Percentiles rank a stretch among this genome's conserved stretches.
phyloP scores from a whole-genome alignment of 2,888 invertebrate genomes.

The Philopedon plagiatum region DNA sequence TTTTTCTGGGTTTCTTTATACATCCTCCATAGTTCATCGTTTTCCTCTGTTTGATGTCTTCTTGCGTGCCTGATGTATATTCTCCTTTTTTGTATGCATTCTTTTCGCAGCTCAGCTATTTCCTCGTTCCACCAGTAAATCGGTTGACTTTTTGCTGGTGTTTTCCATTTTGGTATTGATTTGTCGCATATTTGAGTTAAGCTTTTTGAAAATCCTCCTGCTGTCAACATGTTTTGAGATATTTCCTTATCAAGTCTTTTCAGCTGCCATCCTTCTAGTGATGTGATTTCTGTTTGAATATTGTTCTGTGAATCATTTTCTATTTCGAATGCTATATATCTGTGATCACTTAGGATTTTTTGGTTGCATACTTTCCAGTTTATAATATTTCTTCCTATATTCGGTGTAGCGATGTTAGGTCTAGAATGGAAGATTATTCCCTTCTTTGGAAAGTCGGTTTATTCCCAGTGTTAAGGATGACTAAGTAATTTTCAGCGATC shows the following conservation, averaged over 20 bases:
- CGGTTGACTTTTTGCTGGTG: not conserved
- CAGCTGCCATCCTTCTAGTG: slow-evolving; percentile 20
- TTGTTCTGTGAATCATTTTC: not conserved
- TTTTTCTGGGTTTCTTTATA: slow-evolving; percentile 28
- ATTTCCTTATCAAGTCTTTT: slow-evolving; percentile 38
- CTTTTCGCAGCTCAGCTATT: not conserved
- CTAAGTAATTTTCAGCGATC: slow-evolving; percentile 26
- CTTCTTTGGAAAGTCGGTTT: slow-evolving; percentile 40
- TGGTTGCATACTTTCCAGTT: slow-evolving; percentile 35
- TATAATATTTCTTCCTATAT: not conserved
- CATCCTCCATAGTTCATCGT: not conserved
- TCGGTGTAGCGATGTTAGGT: slow-evolving; percentile 23
- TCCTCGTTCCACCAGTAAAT: slow-evolving; percentile 48
- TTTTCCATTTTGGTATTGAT: slow-evolving; percentile 35
- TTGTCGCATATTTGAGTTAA: slow-evolving; percentile 28
- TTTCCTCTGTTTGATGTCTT: not conserved
- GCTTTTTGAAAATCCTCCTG: no score
- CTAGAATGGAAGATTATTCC: slow-evolving; percentile 27
- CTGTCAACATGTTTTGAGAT: not conserved
- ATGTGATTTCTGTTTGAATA: not conserved
- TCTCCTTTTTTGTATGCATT: not conserved
- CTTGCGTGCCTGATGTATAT: not conserved
- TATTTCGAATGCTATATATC: slow-evolving; percentile 16
- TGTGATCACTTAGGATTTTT: slow-evolving; percentile 46
- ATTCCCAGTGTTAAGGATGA: slow-evolving; percentile 29